Percentiles rank a stretch among this genome's conserved stretches.
phyloP scores from a whole-genome alignment of 2,797 vertebrate genomes.

The Spea hammondii region DNA sequence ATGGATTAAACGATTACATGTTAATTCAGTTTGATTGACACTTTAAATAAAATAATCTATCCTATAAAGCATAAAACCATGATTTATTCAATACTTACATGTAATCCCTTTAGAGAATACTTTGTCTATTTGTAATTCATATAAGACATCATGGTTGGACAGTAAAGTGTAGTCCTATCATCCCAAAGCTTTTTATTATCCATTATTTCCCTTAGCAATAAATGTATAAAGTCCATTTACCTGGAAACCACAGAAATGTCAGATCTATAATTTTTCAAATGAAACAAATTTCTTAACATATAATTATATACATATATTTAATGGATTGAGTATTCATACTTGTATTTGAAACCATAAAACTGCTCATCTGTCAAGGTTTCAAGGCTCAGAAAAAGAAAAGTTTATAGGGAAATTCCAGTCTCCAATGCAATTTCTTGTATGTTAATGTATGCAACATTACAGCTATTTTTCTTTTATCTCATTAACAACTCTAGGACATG shows the following conservation, averaged over 20 bases:
- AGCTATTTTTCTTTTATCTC: too few species aligned
- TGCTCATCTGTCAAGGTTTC: background rate
- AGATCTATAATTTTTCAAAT: background rate
- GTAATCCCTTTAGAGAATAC: slow-evolving; percentile 13
- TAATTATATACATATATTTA: slow-evolving; percentile 16
- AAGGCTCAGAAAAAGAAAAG: too few species aligned
- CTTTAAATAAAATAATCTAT: background rate
- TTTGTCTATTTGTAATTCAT: slow-evolving; percentile 63
- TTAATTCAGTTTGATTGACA: background rate
- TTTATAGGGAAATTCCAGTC: too few species aligned
- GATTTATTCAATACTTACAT: background rate
- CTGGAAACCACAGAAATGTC: background rate
- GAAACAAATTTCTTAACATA: background rate
- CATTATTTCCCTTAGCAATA: slow-evolving; percentile 70
- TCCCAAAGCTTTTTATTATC: slow-evolving; percentile 64
- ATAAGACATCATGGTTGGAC: slow-evolving; percentile 65
- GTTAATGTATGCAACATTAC: too few species aligned
- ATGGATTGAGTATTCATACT: background rate
- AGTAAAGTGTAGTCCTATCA: slow-evolving; percentile 69
- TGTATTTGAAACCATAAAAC: background rate
- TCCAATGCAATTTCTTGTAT: too few species aligned
- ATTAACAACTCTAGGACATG: too few species aligned
- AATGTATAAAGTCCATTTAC: slow-evolving; percentile 50
- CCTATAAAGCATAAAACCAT: background rate
- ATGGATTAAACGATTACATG: background rate